A percentile compares a stretch with the other conserved stretches of the same genome.
Conservation (phyloP, 2,797 vertebrate genomes). For the Melanotaenia boesemani region DNA sequence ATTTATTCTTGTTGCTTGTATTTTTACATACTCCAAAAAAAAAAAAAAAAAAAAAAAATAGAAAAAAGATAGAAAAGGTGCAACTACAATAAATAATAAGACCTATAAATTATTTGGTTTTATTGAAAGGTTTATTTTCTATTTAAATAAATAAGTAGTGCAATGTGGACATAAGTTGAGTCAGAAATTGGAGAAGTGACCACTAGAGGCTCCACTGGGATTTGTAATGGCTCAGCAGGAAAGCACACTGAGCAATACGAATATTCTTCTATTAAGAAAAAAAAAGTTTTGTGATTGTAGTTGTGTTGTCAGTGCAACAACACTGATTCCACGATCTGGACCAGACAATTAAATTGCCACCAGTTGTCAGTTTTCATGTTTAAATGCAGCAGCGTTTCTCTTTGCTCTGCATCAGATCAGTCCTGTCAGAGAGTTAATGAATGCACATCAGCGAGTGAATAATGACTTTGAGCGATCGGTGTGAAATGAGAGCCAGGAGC, state of each 20-base stretch:
- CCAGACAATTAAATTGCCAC: conserved; percentile 2
- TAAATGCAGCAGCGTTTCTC: conserved; percentile 6
- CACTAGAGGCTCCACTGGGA: conserved; percentile 47
- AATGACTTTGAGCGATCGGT: background rate
- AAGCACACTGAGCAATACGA: background rate
- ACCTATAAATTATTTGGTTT: background rate
- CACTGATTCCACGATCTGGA: background rate
- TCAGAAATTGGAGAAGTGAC: conserved; percentile 35
- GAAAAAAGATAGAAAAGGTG: background rate
- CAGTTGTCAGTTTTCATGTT: conserved; percentile 15
- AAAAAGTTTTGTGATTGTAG: too few species aligned
- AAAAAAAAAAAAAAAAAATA: background rate
- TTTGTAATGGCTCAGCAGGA: background rate
- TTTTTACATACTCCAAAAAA: background rate
- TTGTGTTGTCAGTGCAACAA: too few species aligned
- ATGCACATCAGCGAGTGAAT: background rate
- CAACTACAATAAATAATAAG: background rate
- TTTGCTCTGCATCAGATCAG: conserved; percentile 1
- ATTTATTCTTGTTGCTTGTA: background rate
- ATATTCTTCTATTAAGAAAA: background rate
- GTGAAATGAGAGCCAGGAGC: conserved; percentile 4
- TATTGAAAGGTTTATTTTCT: background rate
- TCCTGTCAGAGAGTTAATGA: conserved; percentile 8
- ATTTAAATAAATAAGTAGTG: background rate
- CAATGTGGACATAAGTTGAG: background rate